These are phyloP conservation scores for Ptychadena robeensis DNA, from an alignment of 2,797 vertebrate genomes.

Conservation along the genomic window DNA sequence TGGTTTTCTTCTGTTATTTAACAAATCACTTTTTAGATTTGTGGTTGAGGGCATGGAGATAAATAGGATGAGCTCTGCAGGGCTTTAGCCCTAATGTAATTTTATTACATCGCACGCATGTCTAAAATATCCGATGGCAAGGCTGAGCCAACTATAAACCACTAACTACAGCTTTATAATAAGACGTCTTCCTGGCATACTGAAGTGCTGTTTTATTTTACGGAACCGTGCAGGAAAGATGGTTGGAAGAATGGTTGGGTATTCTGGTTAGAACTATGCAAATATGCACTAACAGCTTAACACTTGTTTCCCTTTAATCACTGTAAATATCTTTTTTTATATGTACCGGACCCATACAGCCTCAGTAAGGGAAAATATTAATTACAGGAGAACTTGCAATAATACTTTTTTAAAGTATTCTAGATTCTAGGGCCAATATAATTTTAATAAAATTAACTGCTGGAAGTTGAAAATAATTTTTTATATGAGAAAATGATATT, in stretches of 20 bases:
- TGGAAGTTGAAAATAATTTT: neutral
- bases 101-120: slow-evolving; percentile 42
- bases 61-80: slow-evolving; percentile 5
- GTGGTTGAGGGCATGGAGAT: slow-evolving; percentile 41
- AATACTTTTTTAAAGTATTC: slow-evolving; percentile 6
- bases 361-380: neutral
- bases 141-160: slow-evolving; percentile 12
- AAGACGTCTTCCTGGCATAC: slow-evolving; percentile 30
- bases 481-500: neutral
- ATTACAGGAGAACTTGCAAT: slow-evolving; percentile 7
- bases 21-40: slow-evolving; percentile 48
- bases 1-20: slow-evolving; percentile 52
- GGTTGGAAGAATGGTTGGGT: slow-evolving; percentile 11
- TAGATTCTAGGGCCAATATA: neutral
- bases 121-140: slow-evolving; percentile 27
- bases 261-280: slow-evolving; percentile 27
- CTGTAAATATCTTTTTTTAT: slow-evolving; percentile 30
- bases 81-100: slow-evolving; percentile 17
- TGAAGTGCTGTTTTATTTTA: slow-evolving; percentile 20
- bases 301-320: slow-evolving; percentile 21
- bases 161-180: slow-evolving; percentile 34
- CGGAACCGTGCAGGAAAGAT: slow-evolving; percentile 4
- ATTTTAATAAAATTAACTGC: neutral
- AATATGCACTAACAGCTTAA: slow-evolving; percentile 20
- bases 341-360: neutral